Evolutionary conservation across 2,888 invertebrate genomes (phyloP).

Genomic region (Lithosia quadra): DNA sequence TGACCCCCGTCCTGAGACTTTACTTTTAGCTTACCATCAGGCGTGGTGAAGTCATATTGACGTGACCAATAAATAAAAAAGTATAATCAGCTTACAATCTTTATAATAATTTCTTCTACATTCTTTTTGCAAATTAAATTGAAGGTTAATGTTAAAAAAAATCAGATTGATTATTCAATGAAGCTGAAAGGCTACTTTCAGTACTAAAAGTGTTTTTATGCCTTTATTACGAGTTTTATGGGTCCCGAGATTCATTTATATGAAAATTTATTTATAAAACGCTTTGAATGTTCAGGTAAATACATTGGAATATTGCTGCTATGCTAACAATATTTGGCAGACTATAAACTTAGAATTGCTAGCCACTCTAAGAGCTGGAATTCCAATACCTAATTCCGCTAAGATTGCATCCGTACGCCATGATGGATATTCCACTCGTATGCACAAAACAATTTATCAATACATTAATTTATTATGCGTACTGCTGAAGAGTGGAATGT

Average conservation of each 20-base stretch:
- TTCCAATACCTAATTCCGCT: too few relatives aligned
- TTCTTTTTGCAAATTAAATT: conserved; percentile 32
- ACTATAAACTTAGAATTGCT: too few relatives aligned
- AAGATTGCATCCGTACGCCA: too few relatives aligned
- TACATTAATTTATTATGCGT: too few relatives aligned
- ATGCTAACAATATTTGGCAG: background rate
- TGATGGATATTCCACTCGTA: too few relatives aligned
- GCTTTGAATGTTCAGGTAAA: background rate
- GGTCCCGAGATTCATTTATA: conserved; percentile 24
- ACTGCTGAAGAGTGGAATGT: too few relatives aligned
- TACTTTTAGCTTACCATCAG: too few relatives aligned
- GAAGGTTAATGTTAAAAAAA: conserved; percentile 44
- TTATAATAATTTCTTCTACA: background rate
- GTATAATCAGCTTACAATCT: background rate
- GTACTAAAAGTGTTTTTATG: conserved; percentile 17
- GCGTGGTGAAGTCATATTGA: too few relatives aligned
- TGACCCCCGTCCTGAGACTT: too few relatives aligned
- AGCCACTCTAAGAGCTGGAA: too few relatives aligned
- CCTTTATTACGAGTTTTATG: conserved; percentile 1
- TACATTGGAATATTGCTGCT: background rate
- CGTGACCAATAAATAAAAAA: too few relatives aligned
- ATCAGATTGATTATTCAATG: conserved; percentile 49
- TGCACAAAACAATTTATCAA: too few relatives aligned
- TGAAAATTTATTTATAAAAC: conserved; percentile 3
- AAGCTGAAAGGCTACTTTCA: conserved; percentile 43